Base-by-base conservation (phyloP, 1,140 invertebrate genomes). In the Drosophila fuyamai region DNA sequence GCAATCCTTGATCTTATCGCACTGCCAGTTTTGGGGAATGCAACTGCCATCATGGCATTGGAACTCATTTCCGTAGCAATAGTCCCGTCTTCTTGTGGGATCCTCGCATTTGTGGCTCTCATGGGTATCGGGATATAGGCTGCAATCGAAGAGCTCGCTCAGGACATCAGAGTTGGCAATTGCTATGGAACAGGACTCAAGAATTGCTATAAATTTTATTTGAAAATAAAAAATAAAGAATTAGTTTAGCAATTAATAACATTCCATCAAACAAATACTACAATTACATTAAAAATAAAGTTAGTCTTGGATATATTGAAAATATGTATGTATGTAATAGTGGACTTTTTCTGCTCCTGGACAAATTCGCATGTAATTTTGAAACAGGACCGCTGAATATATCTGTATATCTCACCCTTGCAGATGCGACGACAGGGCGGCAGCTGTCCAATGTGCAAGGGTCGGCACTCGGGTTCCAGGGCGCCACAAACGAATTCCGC, bases 1-100 rank as follows among this genome's bases (percentile, higher is more conserved):
- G 78, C 96, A 96, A 79, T 96, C 95, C 41, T 93, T 93, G 1
- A 93, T 93, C 12, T 95, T 95, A 78, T 96, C 95, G 81, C 96
- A 96, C 46, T 92, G 92, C 94, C 95, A 95, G 29, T 94, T 93
- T 13, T 93, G 80, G 0, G 94, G 94, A 32, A 96, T 94, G 78
- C 95, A 96, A 5, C 94, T 93, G 0, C 94, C 94, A 79, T 96
- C 95, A 0, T 93, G 85, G 38, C 96, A 97, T 27, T 93, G 88
- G 58, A 95, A 93, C 89, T 95, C 95, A 16, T 94, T 93, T 0
- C 81, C 74, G 36, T 93, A 91, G 83, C 95, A 96, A 2, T 93
- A 93, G 10, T 93, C 93, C 0, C 93, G 92, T 29, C 89, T 53
- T 41, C 90, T 46, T 3, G 91, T 83, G 23, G 85, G 80, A 90